Evolutionary conservation across 2,888 invertebrate species (phyloP), one percentile per base, ranked within the genome.

Genomic region (Apoda limacodes): DNA sequence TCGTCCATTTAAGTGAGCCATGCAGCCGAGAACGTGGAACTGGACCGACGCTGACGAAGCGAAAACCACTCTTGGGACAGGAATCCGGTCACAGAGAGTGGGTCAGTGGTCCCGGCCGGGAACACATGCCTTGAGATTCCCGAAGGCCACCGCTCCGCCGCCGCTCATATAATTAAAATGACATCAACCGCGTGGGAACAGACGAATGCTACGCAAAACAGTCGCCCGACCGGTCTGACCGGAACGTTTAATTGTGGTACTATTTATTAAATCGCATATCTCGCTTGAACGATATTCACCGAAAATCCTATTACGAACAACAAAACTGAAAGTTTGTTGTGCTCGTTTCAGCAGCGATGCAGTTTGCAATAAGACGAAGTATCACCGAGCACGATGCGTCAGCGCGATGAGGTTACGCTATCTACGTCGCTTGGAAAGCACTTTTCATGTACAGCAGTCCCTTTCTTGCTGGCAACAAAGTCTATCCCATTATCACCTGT

Each of bases 181-280:
- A 75, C 72, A 74, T 75, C 70, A 76, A 72, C 66, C 60, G 66
- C 75, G 76, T 76, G 76, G 72, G 76, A 78, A 76, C 67, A 55
- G 48, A 56, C 60, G 65, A 71, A 69, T 68, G 63, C 60, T 68
- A 61, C 62, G 55, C 61, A 40, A 55, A 57, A 47, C 55, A 65
- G 71, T 69, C 70, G 65, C 68, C 69, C 59, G 35, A 55, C 63
- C 65, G 60, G 62, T 63, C 64, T 52, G 54, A 67, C 65, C 60
- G 62, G 64, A 63, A 52, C 54, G 67, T 71, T 74, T 71, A 70
- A 71, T 72, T 68, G 63, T 57, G 46, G 47, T 46, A 48, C 48
- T 49, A 48, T 50, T 60, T 62, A 72, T 6, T 17, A 17, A 17
- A 17, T 71, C 66, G 67, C 64, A 66, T 66, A 7, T 17, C 7